Evolutionary conservation across 2,797 vertebrate species (phyloP).

Genomic region (Spinus pinus): DNA sequence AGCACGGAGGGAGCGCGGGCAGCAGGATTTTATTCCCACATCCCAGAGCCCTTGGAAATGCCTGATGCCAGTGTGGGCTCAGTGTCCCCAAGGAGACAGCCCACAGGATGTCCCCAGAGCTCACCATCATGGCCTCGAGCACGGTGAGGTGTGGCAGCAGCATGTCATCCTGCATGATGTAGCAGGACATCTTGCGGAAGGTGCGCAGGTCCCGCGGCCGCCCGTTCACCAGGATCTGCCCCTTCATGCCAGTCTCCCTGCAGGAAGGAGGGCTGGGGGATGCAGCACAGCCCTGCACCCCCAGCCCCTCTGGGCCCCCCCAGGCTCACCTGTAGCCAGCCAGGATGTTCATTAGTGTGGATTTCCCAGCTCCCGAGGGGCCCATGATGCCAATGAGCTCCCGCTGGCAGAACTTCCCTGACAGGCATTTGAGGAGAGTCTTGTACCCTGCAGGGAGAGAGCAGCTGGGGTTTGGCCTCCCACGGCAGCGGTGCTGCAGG

Average conservation of each 20-base stretch:
- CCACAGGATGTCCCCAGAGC: neutral
- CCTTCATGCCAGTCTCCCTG: constrained; percentile 97
- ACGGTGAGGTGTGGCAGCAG: constrained; percentile 92
- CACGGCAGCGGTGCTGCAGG: neutral
- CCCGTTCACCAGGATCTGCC: constrained; percentile 93
- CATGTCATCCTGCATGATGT: constrained; percentile 99
- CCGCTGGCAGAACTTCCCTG: constrained; percentile 90
- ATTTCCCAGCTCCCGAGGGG: constrained; percentile 95
- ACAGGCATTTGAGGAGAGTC: constrained; percentile 97
- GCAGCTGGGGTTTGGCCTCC: neutral
- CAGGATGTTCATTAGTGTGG: constrained; percentile 97
- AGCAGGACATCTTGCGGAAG: constrained; percentile 99
- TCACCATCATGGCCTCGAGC: constrained; percentile 97
- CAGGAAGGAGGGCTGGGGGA: fast-evolving
- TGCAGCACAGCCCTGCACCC: neutral
- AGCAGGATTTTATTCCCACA: neutral
- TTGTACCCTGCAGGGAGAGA: constrained; percentile 85
- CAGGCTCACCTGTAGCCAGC: constrained; percentile 93
- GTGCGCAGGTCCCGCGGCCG: constrained; percentile 89
- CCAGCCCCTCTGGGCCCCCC: fast-evolving
- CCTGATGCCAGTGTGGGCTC: neutral
- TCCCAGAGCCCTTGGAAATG: neutral
- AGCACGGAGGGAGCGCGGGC: neutral
- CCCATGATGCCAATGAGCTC: constrained; percentile 99
- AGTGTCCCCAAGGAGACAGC: neutral